phyloP scores from a whole-genome alignment of 2,113 vertebrate genomes.

The Orientallactaga bullata region DNA sequence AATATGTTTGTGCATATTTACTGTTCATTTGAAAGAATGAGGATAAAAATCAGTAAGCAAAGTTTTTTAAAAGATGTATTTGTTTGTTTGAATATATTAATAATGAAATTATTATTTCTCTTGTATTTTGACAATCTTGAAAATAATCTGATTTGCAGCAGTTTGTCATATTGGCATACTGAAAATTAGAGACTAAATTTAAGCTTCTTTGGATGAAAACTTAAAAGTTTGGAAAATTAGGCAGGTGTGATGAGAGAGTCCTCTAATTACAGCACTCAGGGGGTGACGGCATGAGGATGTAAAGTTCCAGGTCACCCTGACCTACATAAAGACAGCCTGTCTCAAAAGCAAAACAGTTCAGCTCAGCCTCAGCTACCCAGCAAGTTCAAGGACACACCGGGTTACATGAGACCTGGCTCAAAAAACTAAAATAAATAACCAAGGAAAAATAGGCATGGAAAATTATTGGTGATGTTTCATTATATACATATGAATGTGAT shows the following conservation, averaged over 20 bases:
- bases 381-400: neutral
- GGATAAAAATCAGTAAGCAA: neutral
- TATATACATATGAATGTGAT: too few relatives aligned
- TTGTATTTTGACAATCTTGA: neutral
- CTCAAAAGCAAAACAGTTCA: neutral
- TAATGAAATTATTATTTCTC: neutral
- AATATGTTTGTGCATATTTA: neutral
- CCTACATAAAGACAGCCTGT: neutral
- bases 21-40: neutral
- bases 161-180: neutral
- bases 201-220: neutral
- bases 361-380: rapidly evolving
- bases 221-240: neutral
- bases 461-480: too few relatives aligned
- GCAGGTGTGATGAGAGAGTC: neutral
- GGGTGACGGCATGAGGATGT: neutral
- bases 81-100: neutral
- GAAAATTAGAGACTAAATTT: neutral
- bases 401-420: neutral
- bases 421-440: neutral
- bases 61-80: neutral
- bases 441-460: neutral
- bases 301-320: neutral
- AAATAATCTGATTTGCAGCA: neutral
- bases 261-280: neutral